Evolutionary conservation across 2,888 invertebrate species (phyloP), one percentile per base, ranked within the genome.

Genomic region (Heliconius ismenius): DNA sequence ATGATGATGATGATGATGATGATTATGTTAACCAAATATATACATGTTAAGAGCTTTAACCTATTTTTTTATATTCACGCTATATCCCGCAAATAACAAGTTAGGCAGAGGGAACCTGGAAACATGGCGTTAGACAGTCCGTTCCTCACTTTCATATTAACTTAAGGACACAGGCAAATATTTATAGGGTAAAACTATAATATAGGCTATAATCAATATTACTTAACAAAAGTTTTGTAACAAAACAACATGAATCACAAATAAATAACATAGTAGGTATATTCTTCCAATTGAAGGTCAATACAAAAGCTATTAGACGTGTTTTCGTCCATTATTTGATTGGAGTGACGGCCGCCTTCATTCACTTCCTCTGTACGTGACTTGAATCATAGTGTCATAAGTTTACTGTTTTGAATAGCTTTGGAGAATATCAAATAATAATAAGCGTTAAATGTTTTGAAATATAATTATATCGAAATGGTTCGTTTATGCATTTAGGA

Each of bases 361-460:
- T 54, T 39, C 72, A 28, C 72, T 76, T 76, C 76, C 76, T 76
- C 26, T 26, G 39, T 76, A 76, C 76, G 76, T 76, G 76, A 76
- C 72, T 76, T 24, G 76, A 72, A 21, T 76, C 60, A 54, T 28
- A 64, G 21, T 54, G 36, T 64, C 36, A 69, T 28, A 21, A 43
- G 39, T 39, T 18, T 63, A 63, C 36, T 70, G 32, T 15, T 54
- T 54, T 54, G 11, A 7, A 69, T 32, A 32, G 58, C 58, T 70
- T 58, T 58, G 70, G 15, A 2, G 2, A 11, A 69, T 69, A 69
- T 49, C 3, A 28, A 49, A 39, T 10, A 68, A 68, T 26, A 68
- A 43, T 18, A 67, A 39, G 24, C 39, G 24, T 24, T 21, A 49
- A 26, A 15, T 68, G 9, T 26, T 26, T 43, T 39, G 15, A 43